Conservation (phyloP, 2,797 vertebrate genomes). For the Nothura maculosa region DNA sequence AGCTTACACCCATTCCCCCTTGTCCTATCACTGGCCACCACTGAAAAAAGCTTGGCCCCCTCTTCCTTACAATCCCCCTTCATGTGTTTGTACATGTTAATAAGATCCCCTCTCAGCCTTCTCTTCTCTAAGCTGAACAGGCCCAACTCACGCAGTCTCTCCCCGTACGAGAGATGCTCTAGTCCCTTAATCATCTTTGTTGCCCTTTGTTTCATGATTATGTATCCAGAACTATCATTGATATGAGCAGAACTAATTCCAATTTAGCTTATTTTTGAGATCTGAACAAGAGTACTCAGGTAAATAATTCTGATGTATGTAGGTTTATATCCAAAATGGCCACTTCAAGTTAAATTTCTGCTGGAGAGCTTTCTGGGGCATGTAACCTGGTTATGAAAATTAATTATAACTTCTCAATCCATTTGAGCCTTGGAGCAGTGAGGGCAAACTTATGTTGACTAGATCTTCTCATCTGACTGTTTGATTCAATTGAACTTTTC, state of each 20-base stretch:
- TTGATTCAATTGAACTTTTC: slow-evolving; percentile 57
- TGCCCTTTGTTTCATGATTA: background rate
- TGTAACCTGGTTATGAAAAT: background rate
- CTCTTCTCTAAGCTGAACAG: too few relatives aligned
- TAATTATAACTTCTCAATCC: background rate
- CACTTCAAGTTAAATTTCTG: background rate
- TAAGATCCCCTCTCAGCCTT: too few relatives aligned
- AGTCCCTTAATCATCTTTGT: too few relatives aligned
- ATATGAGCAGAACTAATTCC: background rate
- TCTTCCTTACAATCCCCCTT: too few relatives aligned
- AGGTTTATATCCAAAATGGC: background rate
- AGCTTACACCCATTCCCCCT: too few relatives aligned
- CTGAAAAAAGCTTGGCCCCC: too few relatives aligned
- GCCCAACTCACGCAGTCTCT: too few relatives aligned
- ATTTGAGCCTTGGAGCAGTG: background rate
- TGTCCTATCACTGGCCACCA: too few relatives aligned
- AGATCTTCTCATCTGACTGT: background rate
- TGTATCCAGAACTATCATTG: background rate
- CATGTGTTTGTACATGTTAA: too few relatives aligned
- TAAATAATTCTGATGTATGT: background rate
- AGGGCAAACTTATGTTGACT: background rate
- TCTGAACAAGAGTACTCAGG: background rate
- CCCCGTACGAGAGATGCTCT: too few relatives aligned
- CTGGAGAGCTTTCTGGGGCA: background rate
- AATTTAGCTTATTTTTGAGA: background rate